Evolutionary conservation across 1,140 invertebrate species (phyloP), one percentile per base, ranked within the genome.

Genomic region (Apis florea): DNA sequence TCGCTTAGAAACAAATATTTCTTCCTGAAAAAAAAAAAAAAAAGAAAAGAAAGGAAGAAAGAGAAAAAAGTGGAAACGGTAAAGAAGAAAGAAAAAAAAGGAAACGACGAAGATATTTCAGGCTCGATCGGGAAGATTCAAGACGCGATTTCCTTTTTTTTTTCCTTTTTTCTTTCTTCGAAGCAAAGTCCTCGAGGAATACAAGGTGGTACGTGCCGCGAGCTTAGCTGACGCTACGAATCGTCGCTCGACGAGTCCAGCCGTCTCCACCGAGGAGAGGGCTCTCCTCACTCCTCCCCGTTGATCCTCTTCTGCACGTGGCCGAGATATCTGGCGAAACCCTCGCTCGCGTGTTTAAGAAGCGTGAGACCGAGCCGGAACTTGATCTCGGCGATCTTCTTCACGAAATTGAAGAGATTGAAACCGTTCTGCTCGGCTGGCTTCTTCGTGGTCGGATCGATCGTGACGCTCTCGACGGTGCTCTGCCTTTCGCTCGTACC

Each of bases 231-330:
- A 40, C 54, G 51, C 15, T 21, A 12, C 24, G 51, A 63, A 59
- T 15, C 8, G 53, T 80, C 79, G 26, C 61, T 64, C 51, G 49
- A 69, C 51, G 49, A 69, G 71, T 75, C 47, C 63, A 58, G 49
- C 9, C 24, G 10, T 51, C 9, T 6, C 6, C 15, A 47, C 9
- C 10, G 0, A 21, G 1, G 5, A 58, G 26, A 26, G 9, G 9
- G 17, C 9, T 9, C 63, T 1, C 11, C 26, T 88, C 70, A 93
- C 69, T 92, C 89, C 70, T 92, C 92, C 17, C 91, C 91, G 83
- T 95, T 94, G 86, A 94, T 92, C 83, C 92, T 91, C 82, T 93
- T 94, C 83, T 94, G 94, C 56, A 95, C 91, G 73, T 92, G 89
- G 56, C 93, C 93, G 9, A 95, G 84, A 83, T 95, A 95, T 78